phyloP scores from a whole-genome alignment of 2,113 vertebrate genomes.

The Cyprinodon brontotheroides region DNA sequence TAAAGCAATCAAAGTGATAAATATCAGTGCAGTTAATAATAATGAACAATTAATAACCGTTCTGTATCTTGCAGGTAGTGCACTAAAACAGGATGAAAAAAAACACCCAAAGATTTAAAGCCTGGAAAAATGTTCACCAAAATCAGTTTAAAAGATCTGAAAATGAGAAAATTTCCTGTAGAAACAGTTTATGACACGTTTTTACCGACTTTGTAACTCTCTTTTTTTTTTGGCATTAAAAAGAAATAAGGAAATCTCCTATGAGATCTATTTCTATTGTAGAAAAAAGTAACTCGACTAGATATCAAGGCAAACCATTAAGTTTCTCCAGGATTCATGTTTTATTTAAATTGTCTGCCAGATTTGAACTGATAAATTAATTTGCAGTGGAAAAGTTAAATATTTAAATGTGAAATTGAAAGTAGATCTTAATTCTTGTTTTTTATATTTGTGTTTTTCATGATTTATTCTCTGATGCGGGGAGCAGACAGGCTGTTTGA shows the following conservation, averaged over 20 bases:
- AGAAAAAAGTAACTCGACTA: too few species aligned
- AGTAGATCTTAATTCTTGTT: background rate
- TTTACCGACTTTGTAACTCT: too few species aligned
- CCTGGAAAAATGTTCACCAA: background rate
- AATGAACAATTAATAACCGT: too few species aligned
- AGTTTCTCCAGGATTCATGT: background rate
- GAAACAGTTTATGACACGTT: too few species aligned
- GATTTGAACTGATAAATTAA: background rate
- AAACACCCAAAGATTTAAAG: background rate
- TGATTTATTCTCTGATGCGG: background rate
- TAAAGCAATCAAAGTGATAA: too few species aligned
- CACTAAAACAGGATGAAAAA: background rate
- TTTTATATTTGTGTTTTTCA: background rate
- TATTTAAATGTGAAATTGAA: background rate
- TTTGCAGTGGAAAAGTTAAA: too few species aligned
- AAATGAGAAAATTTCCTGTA: too few species aligned
- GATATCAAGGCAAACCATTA: too few species aligned
- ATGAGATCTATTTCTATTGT: too few species aligned
- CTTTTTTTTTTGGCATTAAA: too few species aligned
- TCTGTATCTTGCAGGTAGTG: background rate
- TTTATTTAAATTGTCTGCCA: background rate
- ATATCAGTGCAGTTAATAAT: too few species aligned
- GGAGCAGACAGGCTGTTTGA: slow-evolving; percentile 17
- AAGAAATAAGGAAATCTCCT: too few species aligned
- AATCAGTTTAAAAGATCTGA: background rate